These are phyloP conservation scores for Meteorus sp. DNA, from an alignment of 1,140 invertebrate genomes.

Conservation along the genomic window DNA sequence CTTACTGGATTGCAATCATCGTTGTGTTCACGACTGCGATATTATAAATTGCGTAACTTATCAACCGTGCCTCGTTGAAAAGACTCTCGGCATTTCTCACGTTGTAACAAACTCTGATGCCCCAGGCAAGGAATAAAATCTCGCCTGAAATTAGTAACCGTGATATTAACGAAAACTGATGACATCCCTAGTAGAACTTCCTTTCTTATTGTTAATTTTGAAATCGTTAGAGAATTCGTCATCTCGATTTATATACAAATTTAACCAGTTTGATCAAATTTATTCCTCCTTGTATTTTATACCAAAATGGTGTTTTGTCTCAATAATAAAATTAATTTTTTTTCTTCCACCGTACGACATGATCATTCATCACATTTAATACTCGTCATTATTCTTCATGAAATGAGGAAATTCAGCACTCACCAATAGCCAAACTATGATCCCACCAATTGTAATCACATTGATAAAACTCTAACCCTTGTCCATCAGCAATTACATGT, in stretches of 20 bases:
- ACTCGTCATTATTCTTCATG: background rate
- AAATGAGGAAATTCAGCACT: slow-evolving; percentile 28
- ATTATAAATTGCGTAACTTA: slow-evolving; percentile 92
- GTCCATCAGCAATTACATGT: slow-evolving; percentile 73
- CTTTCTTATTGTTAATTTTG: no score
- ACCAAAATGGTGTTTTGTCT: no score
- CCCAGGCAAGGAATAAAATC: slow-evolving; percentile 86
- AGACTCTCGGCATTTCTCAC: slow-evolving; percentile 88
- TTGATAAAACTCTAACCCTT: slow-evolving; percentile 80
- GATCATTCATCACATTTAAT: no score
- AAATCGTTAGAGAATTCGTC: no score
- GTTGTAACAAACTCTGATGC: slow-evolving; percentile 86
- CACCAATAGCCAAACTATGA: slow-evolving; percentile 84
- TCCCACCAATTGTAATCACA: slow-evolving; percentile 93
- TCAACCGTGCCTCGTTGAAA: slow-evolving; percentile 89
- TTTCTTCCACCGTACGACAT: no score
- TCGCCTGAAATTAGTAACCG: slow-evolving; percentile 69
- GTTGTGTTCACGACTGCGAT: slow-evolving; percentile 88
- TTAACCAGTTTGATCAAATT: no score
- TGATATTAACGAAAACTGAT: background rate
- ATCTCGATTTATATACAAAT: no score
- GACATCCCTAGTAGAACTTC: no score
- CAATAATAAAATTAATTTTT: no score
- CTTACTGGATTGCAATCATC: slow-evolving; percentile 90
- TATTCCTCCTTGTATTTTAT: no score